Evolutionary conservation across 2,113 vertebrate species (phyloP), one percentile per base, ranked within the genome.

Genomic region (Amphilophus citrinellus): DNA sequence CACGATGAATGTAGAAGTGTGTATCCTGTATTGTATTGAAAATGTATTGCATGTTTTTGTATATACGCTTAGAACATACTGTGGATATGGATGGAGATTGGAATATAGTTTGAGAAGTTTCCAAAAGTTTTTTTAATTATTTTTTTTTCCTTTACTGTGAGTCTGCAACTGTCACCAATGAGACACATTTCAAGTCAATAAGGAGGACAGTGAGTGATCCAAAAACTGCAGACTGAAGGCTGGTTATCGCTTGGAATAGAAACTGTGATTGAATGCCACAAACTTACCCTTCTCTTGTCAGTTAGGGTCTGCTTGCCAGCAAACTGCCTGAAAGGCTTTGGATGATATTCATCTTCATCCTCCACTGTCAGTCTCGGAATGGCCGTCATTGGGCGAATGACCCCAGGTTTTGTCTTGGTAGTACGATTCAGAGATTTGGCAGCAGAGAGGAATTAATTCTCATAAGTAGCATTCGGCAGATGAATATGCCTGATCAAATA

Each of bases 361-460:
- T 94, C 94, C 79, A 95, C 89, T 14, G 92, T 81, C 76, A 94
- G 91, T 94, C 95, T 97, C 62, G 94, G 96, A 94, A 96, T 96
- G 63, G 96, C 91, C 14, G 93, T 88, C 79, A 95, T 92, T 0
- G 98, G 97, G 22, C 96, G 97, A 93, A 98, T 97, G 27, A 98
- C 96, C 86, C 97, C 97, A 39, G 97, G 98, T 88, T 96, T 98
- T 17, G 97, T 98, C 98, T 99, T 93, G 3, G 84, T 59, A 35
- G 17, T 20, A 37, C 57, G 75, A 87, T 18, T 61, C n/a, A 82
- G 8, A 61, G 10, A 6, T 88, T 93, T 73, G 80, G 90, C 89
- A 79, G 76, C 78, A 87, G 62, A 53, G 37, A 44, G 4, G 68
- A 91, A 84, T 80, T 63, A 1, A 59, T 20, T 60, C 14, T 35